phyloP scores from a whole-genome alignment of 2,113 vertebrate species.

The Gopherus flavomarginatus region DNA sequence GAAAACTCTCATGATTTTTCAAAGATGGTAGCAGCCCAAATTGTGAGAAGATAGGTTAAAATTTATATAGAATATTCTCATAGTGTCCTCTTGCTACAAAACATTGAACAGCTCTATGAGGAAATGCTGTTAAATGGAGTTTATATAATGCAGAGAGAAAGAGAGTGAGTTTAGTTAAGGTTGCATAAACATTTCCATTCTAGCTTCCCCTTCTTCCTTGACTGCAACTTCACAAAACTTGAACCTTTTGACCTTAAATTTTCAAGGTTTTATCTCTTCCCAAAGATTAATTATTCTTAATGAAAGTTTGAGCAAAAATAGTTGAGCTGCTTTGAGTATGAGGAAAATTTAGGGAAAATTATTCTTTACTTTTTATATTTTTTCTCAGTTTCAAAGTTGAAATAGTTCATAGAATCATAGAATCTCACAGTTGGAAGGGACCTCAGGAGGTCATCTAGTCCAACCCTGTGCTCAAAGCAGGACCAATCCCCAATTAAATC shows the following conservation, averaged over 20 bases:
- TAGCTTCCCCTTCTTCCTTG: background rate
- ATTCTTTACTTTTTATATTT: background rate
- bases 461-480: too few relatives aligned
- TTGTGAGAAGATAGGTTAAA: background rate
- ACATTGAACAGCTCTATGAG: background rate
- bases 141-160: fast-evolving
- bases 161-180: background rate
- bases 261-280: background rate
- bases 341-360: background rate
- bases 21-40: fast-evolving
- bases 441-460: too few relatives aligned
- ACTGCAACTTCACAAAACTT: background rate
- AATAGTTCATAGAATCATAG: background rate
- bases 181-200: background rate
- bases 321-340: background rate
- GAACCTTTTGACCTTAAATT: background rate
- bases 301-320: background rate
- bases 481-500: too few relatives aligned
- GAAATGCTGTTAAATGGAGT: fast-evolving
- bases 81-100: background rate
- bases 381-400: background rate
- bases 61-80: background rate
- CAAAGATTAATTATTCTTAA: background rate
- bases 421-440: too few relatives aligned
- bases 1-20: fast-evolving